Base-by-base conservation (phyloP, 2,797 vertebrate genomes). In the Lepus townsendii region DNA sequence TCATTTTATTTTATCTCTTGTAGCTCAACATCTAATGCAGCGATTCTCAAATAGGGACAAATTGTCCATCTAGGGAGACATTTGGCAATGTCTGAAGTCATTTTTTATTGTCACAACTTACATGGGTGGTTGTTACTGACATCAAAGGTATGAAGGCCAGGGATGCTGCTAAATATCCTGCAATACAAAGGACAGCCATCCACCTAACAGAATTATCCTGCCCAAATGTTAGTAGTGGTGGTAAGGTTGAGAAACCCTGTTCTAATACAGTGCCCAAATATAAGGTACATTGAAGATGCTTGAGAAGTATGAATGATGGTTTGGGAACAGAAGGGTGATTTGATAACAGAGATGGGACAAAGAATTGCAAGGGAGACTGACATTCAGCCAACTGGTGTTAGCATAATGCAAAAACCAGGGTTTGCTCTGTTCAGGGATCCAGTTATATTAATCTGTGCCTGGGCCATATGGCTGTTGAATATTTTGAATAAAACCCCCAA, bases 401-500 rank as follows among this genome's bases (percentile, higher is more conserved):
- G 35, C 17, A 69, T 71, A 42, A 83, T 76, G 30, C 24, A 76
- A 92, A 84, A 27, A 88, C 17, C 19, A 50, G 9, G 73, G 13
- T 84, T 82, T 92, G 17, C 35, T 47, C 38, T 92, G 17, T 89
- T 80, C 9, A 82, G 66, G 13, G 13, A 82, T 93, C 42, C 30
- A 73, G 68, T 88, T 30, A 42, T 63, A 68, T 72, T 79, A 16
- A 24, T 83, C 20, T 93, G 17, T 77, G 19, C 26, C 30, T 83
- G 30, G 32, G 71, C 27, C n/a, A 85, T 78, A 82, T 42, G 26
- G 13, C 80, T 72, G 22, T 62, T 88, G 94, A 79, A 68, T 95
- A 77, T 96, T 91, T 93, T 73, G 30, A 79, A 91, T 88, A 75
- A 88, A 9, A 91, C 73, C 17, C 27, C 35, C 68, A 42, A 50